Evolutionary conservation across 2,888 invertebrate genomes (phyloP).

Genomic region (Beris morrisii): DNA sequence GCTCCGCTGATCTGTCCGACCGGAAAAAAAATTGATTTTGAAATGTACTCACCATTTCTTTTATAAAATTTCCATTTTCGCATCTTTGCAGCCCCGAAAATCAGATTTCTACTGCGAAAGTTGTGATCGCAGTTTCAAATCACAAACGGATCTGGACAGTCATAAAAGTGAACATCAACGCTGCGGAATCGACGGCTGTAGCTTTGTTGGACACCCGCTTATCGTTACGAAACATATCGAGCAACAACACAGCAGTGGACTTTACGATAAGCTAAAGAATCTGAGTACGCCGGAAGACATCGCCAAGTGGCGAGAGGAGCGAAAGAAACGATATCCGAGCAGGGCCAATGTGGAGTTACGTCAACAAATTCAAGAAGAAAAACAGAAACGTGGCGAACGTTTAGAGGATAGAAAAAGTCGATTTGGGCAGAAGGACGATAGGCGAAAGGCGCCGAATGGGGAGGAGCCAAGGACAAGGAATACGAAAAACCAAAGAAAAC

Average conservation of each 20-base stretch:
- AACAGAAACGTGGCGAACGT: conserved; percentile 74
- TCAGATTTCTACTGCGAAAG: conserved; percentile 66
- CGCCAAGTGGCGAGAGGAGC: conserved; percentile 79
- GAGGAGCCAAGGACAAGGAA: background rate
- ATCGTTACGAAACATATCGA: conserved; percentile 78
- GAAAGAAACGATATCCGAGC: conserved; percentile 78
- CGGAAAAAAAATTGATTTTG: no score
- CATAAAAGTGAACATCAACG: conserved; percentile 76
- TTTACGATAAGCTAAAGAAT: conserved; percentile 76
- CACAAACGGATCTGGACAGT: conserved; percentile 61
- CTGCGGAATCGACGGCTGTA: conserved; percentile 81
- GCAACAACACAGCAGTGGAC: conserved; percentile 81
- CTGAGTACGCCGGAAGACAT: conserved; percentile 79
- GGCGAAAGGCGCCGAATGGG: conserved; percentile 41
- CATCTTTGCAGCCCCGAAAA: conserved; percentile 1
- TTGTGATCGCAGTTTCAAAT: conserved; percentile 77
- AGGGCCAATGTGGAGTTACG: conserved; percentile 67
- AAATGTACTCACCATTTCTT: background rate
- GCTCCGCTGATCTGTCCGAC: no score
- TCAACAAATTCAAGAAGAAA: conserved; percentile 66
- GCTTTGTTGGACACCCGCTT: conserved; percentile 75
- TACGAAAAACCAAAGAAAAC: background rate
- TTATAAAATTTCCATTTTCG: conserved; percentile 3
- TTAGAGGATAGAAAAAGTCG: conserved; percentile 58
- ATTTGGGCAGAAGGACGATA: conserved; percentile 55